Evolutionary conservation across 2,888 invertebrate genomes (phyloP).

Genomic region (Caenorhabditis virilis): DNA sequence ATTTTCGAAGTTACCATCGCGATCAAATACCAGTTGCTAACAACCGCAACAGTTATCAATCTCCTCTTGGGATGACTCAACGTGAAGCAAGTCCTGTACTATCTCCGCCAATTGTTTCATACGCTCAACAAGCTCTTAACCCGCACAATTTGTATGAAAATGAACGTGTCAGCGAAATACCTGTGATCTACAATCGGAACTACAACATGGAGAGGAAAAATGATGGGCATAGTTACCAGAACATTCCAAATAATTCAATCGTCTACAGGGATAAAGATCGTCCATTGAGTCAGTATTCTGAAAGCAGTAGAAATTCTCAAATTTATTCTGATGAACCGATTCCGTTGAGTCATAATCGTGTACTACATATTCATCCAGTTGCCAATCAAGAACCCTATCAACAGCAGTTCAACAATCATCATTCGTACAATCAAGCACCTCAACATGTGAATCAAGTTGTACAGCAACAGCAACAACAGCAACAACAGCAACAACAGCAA

Average conservation of each 20-base stretch:
- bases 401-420: constrained; percentile 6
- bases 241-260: constrained; percentile 18
- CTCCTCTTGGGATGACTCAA: constrained; percentile 3
- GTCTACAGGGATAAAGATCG: constrained; percentile 14
- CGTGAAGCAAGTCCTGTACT: constrained; percentile 16
- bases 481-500: too few species aligned
- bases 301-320: constrained; percentile 23
- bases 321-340: constrained; percentile 28
- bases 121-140: constrained; percentile 18
- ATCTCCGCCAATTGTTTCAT: constrained; percentile 12
- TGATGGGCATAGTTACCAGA: constrained; percentile 14
- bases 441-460: background rate
- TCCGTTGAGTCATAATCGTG: constrained; percentile 32
- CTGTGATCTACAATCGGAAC: background rate
- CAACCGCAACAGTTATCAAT: background rate
- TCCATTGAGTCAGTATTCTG: constrained; percentile 7
- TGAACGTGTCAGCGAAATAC: constrained; percentile 10
- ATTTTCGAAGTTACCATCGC: constrained; percentile 32
- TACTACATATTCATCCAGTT: constrained; percentile 32
- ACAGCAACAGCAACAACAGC: too few species aligned
- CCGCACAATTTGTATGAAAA: too few species aligned
- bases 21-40: constrained; percentile 3
- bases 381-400: constrained; percentile 20
- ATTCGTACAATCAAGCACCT: background rate
- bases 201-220: background rate